A percentile compares a stretch with the other conserved stretches of the same genome.
These are phyloP conservation scores for Babylonia areolata DNA, from an alignment of 1,140 invertebrate genomes.

Conservation along the genomic window DNA sequence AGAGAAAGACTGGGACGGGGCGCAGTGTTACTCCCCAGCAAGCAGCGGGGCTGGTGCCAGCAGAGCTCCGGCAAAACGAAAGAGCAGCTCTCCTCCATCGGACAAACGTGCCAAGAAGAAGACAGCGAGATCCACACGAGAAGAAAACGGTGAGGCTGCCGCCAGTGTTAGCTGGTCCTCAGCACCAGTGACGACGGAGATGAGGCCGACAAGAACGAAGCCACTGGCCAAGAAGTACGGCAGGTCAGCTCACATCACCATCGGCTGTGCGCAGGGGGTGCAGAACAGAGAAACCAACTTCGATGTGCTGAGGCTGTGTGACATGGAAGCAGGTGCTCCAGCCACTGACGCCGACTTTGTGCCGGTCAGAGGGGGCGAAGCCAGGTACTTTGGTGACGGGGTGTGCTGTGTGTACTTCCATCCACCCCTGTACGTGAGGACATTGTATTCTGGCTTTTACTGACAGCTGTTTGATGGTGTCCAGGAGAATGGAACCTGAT, in stretches of 20 bases:
- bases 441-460: slow-evolving; percentile 51
- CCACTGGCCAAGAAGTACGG: slow-evolving; percentile 15
- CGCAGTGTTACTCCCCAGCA: neutral
- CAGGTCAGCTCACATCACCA: slow-evolving; percentile 59
- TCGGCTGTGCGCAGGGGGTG: slow-evolving; percentile 48
- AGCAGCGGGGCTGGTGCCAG: neutral
- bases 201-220: neutral
- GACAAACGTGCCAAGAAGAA: neutral
- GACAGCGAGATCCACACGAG: neutral
- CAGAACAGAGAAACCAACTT: slow-evolving; percentile 47
- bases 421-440: slow-evolving; percentile 28
- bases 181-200: neutral
- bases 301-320: slow-evolving; percentile 55
- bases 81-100: neutral
- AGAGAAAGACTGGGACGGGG: slow-evolving; percentile 40
- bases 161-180: neutral
- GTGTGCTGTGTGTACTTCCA: slow-evolving; percentile 52
- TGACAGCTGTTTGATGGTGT: slow-evolving; percentile 20
- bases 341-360: slow-evolving; percentile 20
- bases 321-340: slow-evolving; percentile 40
- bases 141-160: neutral
- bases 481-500: too few relatives aligned
- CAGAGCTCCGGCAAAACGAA: neutral
- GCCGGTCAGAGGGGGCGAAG: slow-evolving; percentile 34
- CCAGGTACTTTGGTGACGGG: slow-evolving; percentile 47